Evolutionary conservation across 2,888 invertebrate genomes (phyloP).

Genomic region (Agrotis segetum): DNA sequence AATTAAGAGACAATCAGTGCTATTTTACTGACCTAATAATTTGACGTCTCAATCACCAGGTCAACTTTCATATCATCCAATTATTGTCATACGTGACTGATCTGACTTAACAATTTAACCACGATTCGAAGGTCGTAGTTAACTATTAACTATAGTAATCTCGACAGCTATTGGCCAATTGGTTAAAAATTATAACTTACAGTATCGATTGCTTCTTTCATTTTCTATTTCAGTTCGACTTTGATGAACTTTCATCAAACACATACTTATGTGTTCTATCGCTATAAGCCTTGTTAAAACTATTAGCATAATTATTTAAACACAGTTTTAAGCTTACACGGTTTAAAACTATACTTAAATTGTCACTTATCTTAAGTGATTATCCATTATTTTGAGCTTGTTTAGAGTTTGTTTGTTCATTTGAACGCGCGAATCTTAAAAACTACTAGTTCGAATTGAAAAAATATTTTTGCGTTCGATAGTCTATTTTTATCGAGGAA

Average conservation of each 20-base stretch:
- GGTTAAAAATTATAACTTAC: conserved; percentile 17
- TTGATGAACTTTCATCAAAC: background rate
- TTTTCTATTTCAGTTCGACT: conserved; percentile 1
- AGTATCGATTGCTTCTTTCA: conserved; percentile 20
- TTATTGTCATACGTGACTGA: conserved; percentile 2
- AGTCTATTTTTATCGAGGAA: too few species aligned
- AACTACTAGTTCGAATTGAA: too few species aligned
- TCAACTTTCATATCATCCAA: conserved; percentile 7
- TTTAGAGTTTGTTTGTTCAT: background rate
- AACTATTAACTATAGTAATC: conserved; percentile 28
- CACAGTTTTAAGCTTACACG: too few species aligned
- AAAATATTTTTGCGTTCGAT: too few species aligned
- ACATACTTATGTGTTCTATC: background rate
- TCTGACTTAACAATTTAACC: conserved; percentile 22
- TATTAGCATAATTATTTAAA: background rate
- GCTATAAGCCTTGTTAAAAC: background rate
- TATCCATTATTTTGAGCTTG: too few species aligned
- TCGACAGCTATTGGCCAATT: conserved; percentile 27
- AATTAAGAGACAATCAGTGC: background rate
- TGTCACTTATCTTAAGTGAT: too few species aligned
- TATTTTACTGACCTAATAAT: background rate
- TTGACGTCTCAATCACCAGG: background rate
- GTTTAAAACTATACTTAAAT: too few species aligned
- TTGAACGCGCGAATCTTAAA: too few species aligned
- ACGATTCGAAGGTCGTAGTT: conserved; percentile 17